Base-by-base conservation (phyloP, 2,888 invertebrate genomes). In the Spatulosminthurus flaviceps region DNA sequence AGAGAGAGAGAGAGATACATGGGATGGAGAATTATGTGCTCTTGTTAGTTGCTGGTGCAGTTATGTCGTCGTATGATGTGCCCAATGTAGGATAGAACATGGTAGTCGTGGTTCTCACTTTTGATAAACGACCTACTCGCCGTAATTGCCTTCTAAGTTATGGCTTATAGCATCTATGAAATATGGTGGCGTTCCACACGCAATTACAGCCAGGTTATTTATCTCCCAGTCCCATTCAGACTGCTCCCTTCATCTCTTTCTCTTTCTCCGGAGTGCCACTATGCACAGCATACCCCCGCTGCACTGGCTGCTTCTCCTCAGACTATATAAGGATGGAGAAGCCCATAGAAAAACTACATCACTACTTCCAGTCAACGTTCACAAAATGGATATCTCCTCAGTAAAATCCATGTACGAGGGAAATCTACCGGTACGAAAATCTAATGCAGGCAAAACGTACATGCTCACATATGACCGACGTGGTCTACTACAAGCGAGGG, bases 61-160 rank as follows among this genome's bases (percentile, higher is more conserved):
- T 29, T 42, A 72, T 72, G 43, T 72, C 26, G 24, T 64, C 64
- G 22, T 64, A 64, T 64, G 64, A 64, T 64, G 72, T 21, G 43
- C 42, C 7, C 71, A 2, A 29, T 26, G 24, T 72, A 28, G 51
- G 26, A 28, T 24, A 72, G 51, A 72, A 51, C 41, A 51, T 43
- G 78, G 64, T 24, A 60, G 73, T 72, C 72, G 78, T 64, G 72
- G 72, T 78, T 75, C 79, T 60, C 71, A 78, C 78, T 80, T 83
- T 82, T 90, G 90, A 90, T 90, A 89, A 90, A 90, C 88, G 89
- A 89, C 88, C 88, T 89, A 90, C 90, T 90, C 89, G 88, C 88
- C 88, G 89, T 90, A 90, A 90, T 90, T 90, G 89, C 89, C 89
- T 89, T 87, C 89, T 89, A 90, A 90, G 89, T 89, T 89, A 90